phyloP scores from a whole-genome alignment of 1,140 invertebrate genomes.

The Colletes gigas region DNA sequence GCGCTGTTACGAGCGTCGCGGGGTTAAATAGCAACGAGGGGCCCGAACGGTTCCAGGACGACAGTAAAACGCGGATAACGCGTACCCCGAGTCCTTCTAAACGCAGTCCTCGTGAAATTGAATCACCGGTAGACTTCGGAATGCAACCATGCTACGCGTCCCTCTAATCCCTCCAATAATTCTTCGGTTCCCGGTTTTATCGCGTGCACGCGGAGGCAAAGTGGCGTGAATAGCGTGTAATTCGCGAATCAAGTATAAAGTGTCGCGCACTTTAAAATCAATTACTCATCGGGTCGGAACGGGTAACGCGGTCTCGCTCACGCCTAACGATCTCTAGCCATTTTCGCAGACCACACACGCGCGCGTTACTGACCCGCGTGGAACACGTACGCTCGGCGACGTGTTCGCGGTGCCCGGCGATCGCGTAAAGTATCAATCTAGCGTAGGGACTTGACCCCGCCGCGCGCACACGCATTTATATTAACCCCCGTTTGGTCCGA shows the following conservation, averaged over 20 bases:
- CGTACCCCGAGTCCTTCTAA: too few species aligned
- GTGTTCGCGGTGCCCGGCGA: conserved; percentile 12
- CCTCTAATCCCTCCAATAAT: neutral
- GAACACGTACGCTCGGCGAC: neutral
- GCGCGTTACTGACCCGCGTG: neutral
- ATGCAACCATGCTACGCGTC: neutral
- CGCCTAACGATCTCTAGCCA: conserved; percentile 24
- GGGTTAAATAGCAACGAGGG: conserved; percentile 2
- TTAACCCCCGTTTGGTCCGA: conserved; percentile 60
- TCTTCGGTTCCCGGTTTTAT: neutral
- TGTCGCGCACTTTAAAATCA: conserved; percentile 46
- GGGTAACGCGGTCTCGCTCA: conserved; percentile 28
- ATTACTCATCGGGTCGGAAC: conserved; percentile 12
- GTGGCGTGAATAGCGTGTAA: conserved; percentile 34
- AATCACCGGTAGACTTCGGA: neutral
- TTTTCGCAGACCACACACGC: conserved; percentile 36
- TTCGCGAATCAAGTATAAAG: conserved; percentile 41
- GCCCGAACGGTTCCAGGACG: neutral
- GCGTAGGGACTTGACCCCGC: conserved; percentile 46
- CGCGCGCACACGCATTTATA: conserved; percentile 55
- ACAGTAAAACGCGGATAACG: too few species aligned
- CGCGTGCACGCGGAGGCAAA: conserved; percentile 17
- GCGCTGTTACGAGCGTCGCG: too few species aligned
- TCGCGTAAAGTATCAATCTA: conserved; percentile 65
- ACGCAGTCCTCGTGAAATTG: neutral